Conservation (phyloP, 2,797 vertebrate species). For the Agapornis canus region DNA sequence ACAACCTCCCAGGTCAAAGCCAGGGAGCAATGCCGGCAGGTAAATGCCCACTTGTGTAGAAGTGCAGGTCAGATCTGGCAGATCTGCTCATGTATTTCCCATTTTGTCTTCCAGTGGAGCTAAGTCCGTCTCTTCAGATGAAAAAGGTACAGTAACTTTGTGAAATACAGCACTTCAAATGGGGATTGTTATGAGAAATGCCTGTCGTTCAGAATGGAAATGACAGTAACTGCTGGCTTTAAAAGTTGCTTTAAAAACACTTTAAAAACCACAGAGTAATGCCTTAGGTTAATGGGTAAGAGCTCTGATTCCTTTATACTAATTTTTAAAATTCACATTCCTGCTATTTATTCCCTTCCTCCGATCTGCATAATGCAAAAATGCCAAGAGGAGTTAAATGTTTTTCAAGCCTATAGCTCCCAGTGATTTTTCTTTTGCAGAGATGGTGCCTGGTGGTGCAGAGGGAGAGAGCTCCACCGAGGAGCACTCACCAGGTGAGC, state of each 20-base stretch:
- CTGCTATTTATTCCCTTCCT: background rate
- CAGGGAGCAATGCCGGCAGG: background rate
- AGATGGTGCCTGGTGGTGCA: background rate
- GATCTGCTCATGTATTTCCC: background rate
- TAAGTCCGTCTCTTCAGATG: slow-evolving; percentile 20
- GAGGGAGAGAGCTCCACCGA: background rate
- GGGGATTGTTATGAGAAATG: background rate
- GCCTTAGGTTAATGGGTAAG: background rate
- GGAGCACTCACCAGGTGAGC: slow-evolving; percentile 23
- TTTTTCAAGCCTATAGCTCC: background rate
- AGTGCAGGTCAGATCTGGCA: fast-evolving
- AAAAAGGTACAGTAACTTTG: slow-evolving; percentile 44
- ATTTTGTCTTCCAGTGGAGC: slow-evolving; percentile 50
- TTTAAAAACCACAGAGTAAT: fast-evolving
- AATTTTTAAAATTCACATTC: background rate
- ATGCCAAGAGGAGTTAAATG: background rate
- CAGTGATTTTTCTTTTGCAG: background rate
- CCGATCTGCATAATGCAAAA: background rate
- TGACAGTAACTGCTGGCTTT: background rate
- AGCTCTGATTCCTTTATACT: background rate
- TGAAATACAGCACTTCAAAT: background rate
- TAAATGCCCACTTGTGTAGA: fast-evolving
- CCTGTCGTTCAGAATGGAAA: background rate
- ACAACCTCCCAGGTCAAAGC: background rate
- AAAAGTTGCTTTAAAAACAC: background rate